Base-by-base conservation (phyloP, 2,113 vertebrate genomes). In the Tragelaphus buxtoni region DNA sequence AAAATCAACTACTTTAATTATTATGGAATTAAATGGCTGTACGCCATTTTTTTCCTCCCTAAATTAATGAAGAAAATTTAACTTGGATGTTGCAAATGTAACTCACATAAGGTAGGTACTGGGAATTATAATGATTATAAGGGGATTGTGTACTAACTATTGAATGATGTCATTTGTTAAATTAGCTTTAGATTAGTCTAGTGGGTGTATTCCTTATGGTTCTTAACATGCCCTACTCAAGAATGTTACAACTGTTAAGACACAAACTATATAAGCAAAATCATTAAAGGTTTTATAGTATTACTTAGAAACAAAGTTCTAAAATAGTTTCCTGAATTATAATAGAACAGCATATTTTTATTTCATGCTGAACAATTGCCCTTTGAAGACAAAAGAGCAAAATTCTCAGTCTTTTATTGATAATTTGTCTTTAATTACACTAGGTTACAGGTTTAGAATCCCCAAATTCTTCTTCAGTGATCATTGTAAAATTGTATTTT, bases 131-230 rank as follows among this genome's bases (percentile, higher is more conserved):
- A 55, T 86, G 91, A 90, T 88, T 92, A 47, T 65, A 91, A 49
- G 16, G 80, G 60, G 69, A 86, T 83, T 89, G 1, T 82, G 20
- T 97, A 88, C 53, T 96, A 91, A 97, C 89, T 95, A 76, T 88
- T 96, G 56, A 96, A 85, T 96, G 47, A 87, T 92, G 30, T n/a
- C 11, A 84, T 91, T 90, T 92, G 88, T 88, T 56, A 92, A 95
- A 84, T 94, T 95, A 83, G n/a, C 83, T 97, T 90, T 93, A 77
- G 22, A 53, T 96, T 95, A 96, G 58, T 83, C 53, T 81, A 96
- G 79, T 89, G 58, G 28, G 24, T 81, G 9, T 94, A 53, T 81
- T 97, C 45, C 51, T 95, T 84, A n/a, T 86, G 63, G 55, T 95
- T 97, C n/a, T 82, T 91, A 95, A 93, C n/a, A 56, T 93, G 45